Evolutionary conservation across 92 coral and sea anemone genomes (phyloP).

Genomic region (Actinernus sp.): DNA sequence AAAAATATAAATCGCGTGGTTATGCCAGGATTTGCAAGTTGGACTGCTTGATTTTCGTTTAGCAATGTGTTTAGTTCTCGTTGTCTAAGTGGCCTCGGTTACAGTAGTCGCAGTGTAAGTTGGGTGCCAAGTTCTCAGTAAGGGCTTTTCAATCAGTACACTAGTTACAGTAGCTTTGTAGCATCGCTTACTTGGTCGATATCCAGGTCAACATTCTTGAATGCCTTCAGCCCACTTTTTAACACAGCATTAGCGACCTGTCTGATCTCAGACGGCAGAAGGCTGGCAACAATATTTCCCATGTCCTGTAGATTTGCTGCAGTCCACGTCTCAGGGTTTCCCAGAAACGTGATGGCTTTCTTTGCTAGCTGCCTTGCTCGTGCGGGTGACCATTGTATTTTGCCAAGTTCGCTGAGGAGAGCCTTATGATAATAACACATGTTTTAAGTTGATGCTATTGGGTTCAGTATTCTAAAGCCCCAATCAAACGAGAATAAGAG

Average conservation of each 20-base stretch:
- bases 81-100: too few species aligned
- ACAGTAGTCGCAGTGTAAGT: too few species aligned
- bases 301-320: conserved; percentile 76
- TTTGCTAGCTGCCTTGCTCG: conserved; percentile 76
- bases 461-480: too few species aligned
- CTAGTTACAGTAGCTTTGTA: too few species aligned
- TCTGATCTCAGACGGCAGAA: conserved; percentile 88
- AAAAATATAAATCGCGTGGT: too few species aligned
- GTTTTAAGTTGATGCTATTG: too few species aligned
- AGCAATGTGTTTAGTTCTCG: too few species aligned
- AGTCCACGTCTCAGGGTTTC: conserved; percentile 89
- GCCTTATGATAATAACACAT: conserved; percentile 38
- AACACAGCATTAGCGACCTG: conserved; percentile 69
- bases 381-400: conserved; percentile 75
- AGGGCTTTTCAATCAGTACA: too few species aligned
- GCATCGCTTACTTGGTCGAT: conserved; percentile 83
- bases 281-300: conserved; percentile 72
- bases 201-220: conserved; percentile 69
- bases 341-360: conserved; percentile 76
- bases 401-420: conserved; percentile 52
- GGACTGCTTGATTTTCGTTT: too few species aligned
- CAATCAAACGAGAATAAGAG: too few species aligned
- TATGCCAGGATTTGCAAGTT: too few species aligned
- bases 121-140: too few species aligned
- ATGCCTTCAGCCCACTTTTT: conserved; percentile 58